phyloP scores from a whole-genome alignment of 2,888 invertebrate species.

The Nymphalis c-album region DNA sequence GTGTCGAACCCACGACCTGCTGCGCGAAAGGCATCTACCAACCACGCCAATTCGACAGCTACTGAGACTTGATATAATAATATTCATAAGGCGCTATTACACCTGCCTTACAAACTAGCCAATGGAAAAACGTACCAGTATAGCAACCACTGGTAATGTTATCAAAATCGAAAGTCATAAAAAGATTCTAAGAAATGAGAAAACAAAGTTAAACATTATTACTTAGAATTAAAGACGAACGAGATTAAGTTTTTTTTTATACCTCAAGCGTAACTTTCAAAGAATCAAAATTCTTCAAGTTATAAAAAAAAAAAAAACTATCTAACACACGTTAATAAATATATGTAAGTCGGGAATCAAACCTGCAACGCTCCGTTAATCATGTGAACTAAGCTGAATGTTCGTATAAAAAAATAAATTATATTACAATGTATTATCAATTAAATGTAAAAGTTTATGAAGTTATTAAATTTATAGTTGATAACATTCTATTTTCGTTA shows the following conservation, averaged over 20 bases:
- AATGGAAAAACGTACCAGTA: too few species aligned
- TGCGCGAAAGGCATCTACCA: too few species aligned
- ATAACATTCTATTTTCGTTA: too few species aligned
- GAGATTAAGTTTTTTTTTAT: background rate
- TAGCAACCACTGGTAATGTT: too few species aligned
- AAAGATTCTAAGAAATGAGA: too few species aligned
- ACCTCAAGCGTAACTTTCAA: background rate
- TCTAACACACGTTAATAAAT: constrained; percentile 29
- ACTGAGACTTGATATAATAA: too few species aligned
- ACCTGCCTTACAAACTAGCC: too few species aligned
- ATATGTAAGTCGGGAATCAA: constrained; percentile 34
- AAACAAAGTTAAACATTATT: background rate
- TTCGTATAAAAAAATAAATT: constrained; percentile 16
- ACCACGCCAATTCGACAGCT: too few species aligned
- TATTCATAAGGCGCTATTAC: too few species aligned
- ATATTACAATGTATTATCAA: constrained; percentile 25
- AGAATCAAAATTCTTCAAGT: constrained; percentile 3
- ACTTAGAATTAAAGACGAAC: background rate
- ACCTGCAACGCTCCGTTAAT: constrained; percentile 34
- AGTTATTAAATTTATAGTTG: background rate
- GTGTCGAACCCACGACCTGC: too few species aligned
- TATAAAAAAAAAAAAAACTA: constrained; percentile 1
- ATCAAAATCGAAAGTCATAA: too few species aligned
- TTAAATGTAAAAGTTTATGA: constrained; percentile 8
- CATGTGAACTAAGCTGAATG: constrained; percentile 31